Evolutionary conservation across 2,113 vertebrate genomes (phyloP), one percentile per base, ranked within the genome.

Genomic region (Dinomys branickii): DNA sequence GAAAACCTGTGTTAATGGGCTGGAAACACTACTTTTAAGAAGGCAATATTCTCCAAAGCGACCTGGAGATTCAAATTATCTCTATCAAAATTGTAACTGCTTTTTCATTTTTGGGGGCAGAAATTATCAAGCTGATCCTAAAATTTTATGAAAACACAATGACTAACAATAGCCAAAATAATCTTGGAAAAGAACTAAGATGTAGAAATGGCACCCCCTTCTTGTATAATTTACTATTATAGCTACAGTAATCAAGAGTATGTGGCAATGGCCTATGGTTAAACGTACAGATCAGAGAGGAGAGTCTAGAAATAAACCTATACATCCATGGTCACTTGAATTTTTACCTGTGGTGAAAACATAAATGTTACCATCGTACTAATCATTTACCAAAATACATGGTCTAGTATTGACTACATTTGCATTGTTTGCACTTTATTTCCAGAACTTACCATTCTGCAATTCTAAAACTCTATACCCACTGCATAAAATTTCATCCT

Each of bases 141-240:
- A 88, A 91, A 87, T 61, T 65, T 20, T 38, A 35, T 61, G 33
- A 87, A 95, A 94, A 91, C 20, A 16, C 28, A 87, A 90, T 50
- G 17, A 61, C 26, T 47, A 9, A 84, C 4, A 78, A 41, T 20
- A 81, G 56, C 44, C 54, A 94, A 88, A 94, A 95, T 52, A 88
- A 89, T 81, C 61, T 44, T 78, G 14, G 77, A 86, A 90, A 75
- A 94, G 7, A 52, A 81, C 11, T 82, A 71, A 85, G 73, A 19
- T n/a, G 26, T 3, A 81, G 17, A 33, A 69, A n/a, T 59, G 16
- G 16, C 16, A 24, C n/a, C 38, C 41, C n/a, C 20, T 1, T 71
- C 69, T 71, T 71, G 20, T 24, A 71, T n/a, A 71, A 77, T 26
- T 77, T 77, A 77, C 44, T 30, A 8, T 30, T 30, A 89, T 80